A percentile compares a stretch with the other conserved stretches of the same genome.
Conservation (phyloP, 2,888 invertebrate species). For the Trilocha varians region DNA sequence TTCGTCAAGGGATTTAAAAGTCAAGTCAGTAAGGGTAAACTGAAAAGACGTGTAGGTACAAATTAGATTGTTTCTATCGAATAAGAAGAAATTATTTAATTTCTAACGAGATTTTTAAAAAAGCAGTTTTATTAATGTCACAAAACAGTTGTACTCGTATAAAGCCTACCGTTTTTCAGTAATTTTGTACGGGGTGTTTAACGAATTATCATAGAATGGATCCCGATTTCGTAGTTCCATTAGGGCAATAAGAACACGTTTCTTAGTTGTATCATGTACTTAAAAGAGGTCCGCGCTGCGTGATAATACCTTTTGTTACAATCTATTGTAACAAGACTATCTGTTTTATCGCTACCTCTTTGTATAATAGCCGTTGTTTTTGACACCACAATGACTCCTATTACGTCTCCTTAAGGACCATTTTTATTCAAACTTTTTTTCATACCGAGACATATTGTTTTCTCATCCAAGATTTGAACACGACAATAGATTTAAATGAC, state of each 20-base stretch:
- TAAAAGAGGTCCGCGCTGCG: slow-evolving; percentile 29
- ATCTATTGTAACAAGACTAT: slow-evolving; percentile 55
- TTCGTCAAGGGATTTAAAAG: too few relatives aligned
- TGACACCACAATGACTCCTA: slow-evolving; percentile 3
- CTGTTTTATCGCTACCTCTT: slow-evolving; percentile 59
- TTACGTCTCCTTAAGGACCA: slow-evolving; percentile 16
- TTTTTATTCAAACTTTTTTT: slow-evolving; percentile 15
- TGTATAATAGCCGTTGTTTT: slow-evolving; percentile 25
- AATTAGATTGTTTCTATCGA: too few relatives aligned
- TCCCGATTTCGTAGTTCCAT: too few relatives aligned
- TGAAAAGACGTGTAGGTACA: too few relatives aligned
- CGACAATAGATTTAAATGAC: slow-evolving; percentile 68
- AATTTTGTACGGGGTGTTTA: too few relatives aligned
- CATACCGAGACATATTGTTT: slow-evolving; percentile 20
- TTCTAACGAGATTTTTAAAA: too few relatives aligned
- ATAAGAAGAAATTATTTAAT: too few relatives aligned
- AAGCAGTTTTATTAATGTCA: too few relatives aligned
- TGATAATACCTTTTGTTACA: slow-evolving; percentile 57
- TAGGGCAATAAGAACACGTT: neutral
- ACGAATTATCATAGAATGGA: too few relatives aligned
- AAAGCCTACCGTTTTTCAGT: too few relatives aligned
- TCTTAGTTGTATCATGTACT: neutral
- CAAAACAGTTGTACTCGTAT: too few relatives aligned
- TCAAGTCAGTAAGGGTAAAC: too few relatives aligned
- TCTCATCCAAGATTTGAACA: slow-evolving; percentile 34